These are phyloP conservation scores for Brienomyrus brachyistius DNA, from an alignment of 2,113 vertebrate species.

Conservation along the genomic window DNA sequence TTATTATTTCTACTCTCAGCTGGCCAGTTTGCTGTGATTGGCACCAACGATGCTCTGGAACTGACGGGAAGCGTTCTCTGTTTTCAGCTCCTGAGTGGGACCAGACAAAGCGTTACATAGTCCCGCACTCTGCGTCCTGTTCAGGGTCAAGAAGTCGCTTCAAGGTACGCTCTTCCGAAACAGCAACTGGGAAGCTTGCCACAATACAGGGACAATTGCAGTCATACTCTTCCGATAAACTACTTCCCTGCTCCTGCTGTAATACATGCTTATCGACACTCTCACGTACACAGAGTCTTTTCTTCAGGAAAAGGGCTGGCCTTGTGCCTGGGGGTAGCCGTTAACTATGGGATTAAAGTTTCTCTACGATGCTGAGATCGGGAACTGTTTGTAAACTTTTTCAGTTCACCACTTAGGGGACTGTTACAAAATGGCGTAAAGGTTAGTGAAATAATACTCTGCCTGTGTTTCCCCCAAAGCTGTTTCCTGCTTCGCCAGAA, in stretches of 20 bases:
- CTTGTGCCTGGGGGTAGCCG: background rate
- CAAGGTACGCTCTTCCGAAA: slow-evolving; percentile 45
- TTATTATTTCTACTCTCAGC: background rate
- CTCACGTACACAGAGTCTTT: background rate
- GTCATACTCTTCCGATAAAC: background rate
- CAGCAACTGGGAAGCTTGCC: background rate
- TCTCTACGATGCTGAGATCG: background rate
- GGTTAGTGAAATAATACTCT: background rate
- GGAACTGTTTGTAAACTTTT: background rate
- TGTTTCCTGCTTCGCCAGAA: slow-evolving; percentile 63
- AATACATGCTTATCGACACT: background rate
- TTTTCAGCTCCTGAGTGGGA: background rate
- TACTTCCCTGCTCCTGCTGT: background rate
- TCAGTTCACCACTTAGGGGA: background rate
- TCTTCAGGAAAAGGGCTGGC: background rate
- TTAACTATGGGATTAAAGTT: background rate
- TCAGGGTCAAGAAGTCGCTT: slow-evolving; percentile 60
- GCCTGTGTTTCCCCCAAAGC: slow-evolving; percentile 38
- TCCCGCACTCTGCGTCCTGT: slow-evolving; percentile 63
- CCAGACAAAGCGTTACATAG: slow-evolving; percentile 40
- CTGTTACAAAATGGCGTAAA: background rate
- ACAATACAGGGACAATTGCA: background rate
- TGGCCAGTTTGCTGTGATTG: background rate
- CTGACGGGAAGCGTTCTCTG: background rate
- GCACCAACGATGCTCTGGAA: background rate